phyloP scores from a whole-genome alignment of 2,113 vertebrate species.

The Phycodurus eques region DNA sequence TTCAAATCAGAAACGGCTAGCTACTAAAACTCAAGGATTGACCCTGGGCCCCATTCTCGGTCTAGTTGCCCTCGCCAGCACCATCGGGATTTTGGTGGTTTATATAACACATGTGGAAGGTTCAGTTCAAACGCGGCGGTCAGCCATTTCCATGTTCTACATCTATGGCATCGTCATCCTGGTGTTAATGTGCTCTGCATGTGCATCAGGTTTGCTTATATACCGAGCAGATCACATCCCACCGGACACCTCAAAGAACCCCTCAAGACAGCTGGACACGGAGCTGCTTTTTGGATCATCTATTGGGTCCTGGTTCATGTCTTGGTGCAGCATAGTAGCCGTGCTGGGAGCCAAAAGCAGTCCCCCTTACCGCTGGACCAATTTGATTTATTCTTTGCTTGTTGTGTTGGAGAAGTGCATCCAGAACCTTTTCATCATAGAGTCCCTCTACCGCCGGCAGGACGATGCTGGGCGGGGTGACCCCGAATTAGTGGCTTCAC shows the following conservation, averaged over 20 bases:
- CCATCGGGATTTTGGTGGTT: constrained; percentile 84
- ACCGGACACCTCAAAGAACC: constrained; percentile 83
- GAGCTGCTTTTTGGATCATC: constrained; percentile 87
- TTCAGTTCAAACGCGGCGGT: constrained; percentile 74
- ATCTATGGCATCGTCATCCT: constrained; percentile 81
- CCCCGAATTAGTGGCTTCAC: constrained; percentile 54
- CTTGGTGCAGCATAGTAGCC: constrained; percentile 92
- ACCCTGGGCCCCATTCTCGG: constrained; percentile 80
- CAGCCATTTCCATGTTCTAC: constrained; percentile 89
- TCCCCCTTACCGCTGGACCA: constrained; percentile 84
- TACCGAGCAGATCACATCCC: constrained; percentile 79
- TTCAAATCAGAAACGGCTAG: constrained; percentile 65
- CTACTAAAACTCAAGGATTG: constrained; percentile 69
- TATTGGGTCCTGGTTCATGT: constrained; percentile 90
- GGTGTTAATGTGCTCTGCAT: constrained; percentile 80
- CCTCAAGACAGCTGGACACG: constrained; percentile 84
- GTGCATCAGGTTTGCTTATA: constrained; percentile 78
- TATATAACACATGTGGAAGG: constrained; percentile 86
- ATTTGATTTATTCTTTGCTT: constrained; percentile 83
- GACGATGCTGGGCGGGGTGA: constrained; percentile 50
- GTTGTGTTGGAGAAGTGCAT: constrained; percentile 88
- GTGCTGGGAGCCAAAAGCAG: constrained; percentile 70
- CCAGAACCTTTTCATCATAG: constrained; percentile 94
- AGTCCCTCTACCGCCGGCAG: constrained; percentile 84
- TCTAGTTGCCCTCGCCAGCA: constrained; percentile 79